Percentiles rank a stretch among this genome's conserved stretches.
Conservation (phyloP, 2,888 invertebrate species). For the Disparrhopalites patrizii region DNA sequence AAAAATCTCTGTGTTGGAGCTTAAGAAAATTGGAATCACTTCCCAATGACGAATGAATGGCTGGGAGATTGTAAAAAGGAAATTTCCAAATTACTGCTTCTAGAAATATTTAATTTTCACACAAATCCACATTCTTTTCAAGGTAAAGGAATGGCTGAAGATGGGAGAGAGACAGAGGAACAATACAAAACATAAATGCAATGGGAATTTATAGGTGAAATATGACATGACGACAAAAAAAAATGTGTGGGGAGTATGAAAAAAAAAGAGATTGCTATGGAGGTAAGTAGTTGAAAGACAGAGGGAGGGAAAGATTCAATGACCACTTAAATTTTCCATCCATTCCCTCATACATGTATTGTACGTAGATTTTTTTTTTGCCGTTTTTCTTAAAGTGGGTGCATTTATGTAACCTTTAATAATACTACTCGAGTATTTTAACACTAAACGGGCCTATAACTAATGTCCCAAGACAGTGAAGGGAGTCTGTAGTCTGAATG, state of each 20-base stretch:
- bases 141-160: no score
- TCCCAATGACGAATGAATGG: no score
- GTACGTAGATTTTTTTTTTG: neutral
- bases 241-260: neutral
- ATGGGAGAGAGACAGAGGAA: no score
- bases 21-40: no score
- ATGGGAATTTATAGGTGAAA: neutral
- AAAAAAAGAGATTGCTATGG: neutral
- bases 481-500: no score
- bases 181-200: neutral
- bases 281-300: neutral
- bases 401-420: neutral
- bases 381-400: neutral
- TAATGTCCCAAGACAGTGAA: no score
- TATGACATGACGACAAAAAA: neutral
- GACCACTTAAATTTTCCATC: neutral
- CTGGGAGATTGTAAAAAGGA: no score
- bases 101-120: no score
- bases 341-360: no score
- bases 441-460: slow-evolving; percentile 2
- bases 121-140: no score
- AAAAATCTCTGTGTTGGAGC: no score
- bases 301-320: neutral
- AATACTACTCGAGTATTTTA: neutral
- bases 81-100: no score